A percentile compares a stretch with the other conserved stretches of the same genome.
Conservation (phyloP, 2,888 invertebrate species). For the Osmoderma eremita region DNA sequence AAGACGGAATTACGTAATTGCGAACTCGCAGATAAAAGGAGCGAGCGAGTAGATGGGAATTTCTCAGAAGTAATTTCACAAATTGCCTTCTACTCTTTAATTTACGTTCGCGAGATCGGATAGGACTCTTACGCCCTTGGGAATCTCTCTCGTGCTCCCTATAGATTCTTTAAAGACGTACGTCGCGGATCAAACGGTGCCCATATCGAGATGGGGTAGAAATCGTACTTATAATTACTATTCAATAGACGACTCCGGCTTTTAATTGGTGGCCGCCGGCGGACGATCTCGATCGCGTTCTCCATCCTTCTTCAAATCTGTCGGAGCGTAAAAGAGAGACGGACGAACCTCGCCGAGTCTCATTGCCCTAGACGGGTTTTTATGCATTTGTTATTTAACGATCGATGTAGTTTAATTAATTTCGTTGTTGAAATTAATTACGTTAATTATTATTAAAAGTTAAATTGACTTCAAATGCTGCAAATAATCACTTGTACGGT, state of each 20-base stretch:
- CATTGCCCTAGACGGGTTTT: constrained; percentile 36
- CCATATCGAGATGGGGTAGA: constrained; percentile 51
- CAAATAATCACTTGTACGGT: constrained; percentile 12
- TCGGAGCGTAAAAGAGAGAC: constrained; percentile 1
- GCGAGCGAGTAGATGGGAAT: constrained; percentile 47
- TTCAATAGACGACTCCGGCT: constrained; percentile 64
- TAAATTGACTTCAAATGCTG: constrained; percentile 24
- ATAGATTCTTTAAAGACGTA: constrained; percentile 13
- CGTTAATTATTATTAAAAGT: constrained; percentile 44
- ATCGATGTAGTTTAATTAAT: constrained; percentile 50
- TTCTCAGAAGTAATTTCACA: constrained; percentile 65
- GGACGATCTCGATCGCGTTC: constrained; percentile 18
- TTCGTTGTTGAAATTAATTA: constrained; percentile 51
- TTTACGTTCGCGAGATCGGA: constrained; percentile 39
- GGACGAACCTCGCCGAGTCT: constrained; percentile 8
- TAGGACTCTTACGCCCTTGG: constrained; percentile 19
- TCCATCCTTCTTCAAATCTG: constrained; percentile 11
- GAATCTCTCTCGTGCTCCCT: not conserved
- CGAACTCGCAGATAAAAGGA: constrained; percentile 15
- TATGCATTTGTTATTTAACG: constrained; percentile 35
- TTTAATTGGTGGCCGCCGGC: constrained; percentile 64
- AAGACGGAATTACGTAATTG: constrained; percentile 8
- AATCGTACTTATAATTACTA: constrained; percentile 63
- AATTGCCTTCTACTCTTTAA: constrained; percentile 59
- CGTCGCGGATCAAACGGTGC: not conserved